Conservation (phyloP, 2,888 invertebrate genomes). For the Oxyscelio sp. region DNA sequence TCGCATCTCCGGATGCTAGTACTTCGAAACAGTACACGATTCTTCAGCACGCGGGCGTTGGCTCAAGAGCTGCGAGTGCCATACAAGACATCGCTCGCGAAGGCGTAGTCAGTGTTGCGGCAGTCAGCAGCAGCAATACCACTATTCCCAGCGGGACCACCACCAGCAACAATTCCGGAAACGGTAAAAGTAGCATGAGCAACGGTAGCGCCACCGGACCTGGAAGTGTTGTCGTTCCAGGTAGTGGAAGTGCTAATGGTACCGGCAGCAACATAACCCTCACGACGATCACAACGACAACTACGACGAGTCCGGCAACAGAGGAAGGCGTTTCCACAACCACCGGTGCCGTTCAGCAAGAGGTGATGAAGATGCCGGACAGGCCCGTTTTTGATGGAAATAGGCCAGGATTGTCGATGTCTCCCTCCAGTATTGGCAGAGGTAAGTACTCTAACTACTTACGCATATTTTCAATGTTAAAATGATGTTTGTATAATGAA, state of each 20-base stretch:
- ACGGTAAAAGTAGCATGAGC: slow-evolving; percentile 79
- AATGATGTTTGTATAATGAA: not conserved
- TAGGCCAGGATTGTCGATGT: slow-evolving; percentile 89
- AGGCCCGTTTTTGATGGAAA: slow-evolving; percentile 83
- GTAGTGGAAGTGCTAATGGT: slow-evolving; percentile 69
- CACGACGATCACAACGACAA: slow-evolving; percentile 82
- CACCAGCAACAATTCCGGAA: slow-evolving; percentile 83
- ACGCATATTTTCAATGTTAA: not conserved
- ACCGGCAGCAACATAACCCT: slow-evolving; percentile 74
- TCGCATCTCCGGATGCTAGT: slow-evolving; percentile 89
- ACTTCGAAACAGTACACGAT: slow-evolving; percentile 95
- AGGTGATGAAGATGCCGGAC: slow-evolving; percentile 85
- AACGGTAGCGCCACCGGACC: slow-evolving; percentile 70
- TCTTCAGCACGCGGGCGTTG: slow-evolving; percentile 94
- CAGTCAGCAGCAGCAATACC: slow-evolving; percentile 88
- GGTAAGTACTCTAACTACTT: slow-evolving; percentile 90
- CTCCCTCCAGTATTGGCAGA: slow-evolving; percentile 93
- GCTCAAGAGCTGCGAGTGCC: slow-evolving; percentile 94
- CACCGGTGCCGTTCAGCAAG: slow-evolving; percentile 81
- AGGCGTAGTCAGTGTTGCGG: slow-evolving; percentile 91
- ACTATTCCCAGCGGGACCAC: slow-evolving; percentile 80
- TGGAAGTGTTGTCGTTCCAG: slow-evolving; percentile 48
- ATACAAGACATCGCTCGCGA: slow-evolving; percentile 93
- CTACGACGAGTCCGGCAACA: slow-evolving; percentile 80
- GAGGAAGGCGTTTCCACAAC: slow-evolving; percentile 75